Conservation (phyloP, 2,888 invertebrate genomes). For the Callyntrura guangdongensis region DNA sequence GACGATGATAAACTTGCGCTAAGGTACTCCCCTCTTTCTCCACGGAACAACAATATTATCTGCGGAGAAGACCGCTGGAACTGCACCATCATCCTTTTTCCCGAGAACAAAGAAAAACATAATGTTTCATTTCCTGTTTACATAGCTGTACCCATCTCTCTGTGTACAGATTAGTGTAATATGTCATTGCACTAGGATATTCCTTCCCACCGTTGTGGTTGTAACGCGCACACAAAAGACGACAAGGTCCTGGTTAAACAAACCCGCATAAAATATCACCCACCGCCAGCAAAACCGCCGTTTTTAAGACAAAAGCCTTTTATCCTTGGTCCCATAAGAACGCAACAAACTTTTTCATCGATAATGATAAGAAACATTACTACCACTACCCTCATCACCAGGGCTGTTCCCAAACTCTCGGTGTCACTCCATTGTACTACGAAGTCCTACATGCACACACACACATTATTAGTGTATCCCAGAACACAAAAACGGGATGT, state of each 20-base stretch:
- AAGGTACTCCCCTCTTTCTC: background rate
- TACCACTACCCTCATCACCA: background rate
- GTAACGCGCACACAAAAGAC: background rate
- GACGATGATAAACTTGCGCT: background rate
- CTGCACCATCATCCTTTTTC: background rate
- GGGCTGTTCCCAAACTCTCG: background rate
- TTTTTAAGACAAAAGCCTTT: background rate
- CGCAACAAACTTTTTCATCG: background rate
- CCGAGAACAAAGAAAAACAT: background rate
- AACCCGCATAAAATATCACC: background rate
- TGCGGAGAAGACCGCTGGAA: too few species aligned
- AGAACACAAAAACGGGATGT: background rate
- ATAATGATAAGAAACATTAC: background rate
- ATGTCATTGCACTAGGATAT: background rate
- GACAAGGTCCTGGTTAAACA: background rate
- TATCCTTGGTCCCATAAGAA: background rate
- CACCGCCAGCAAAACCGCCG: background rate
- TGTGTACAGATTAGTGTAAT: background rate
- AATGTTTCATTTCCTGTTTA: constrained; percentile 43
- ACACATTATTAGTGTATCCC: constrained; percentile 11
- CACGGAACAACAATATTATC: background rate
- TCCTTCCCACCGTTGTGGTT: background rate
- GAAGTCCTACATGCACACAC: background rate
- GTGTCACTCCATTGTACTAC: background rate
- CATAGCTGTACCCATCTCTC: background rate